phyloP scores from a whole-genome alignment of 2,888 invertebrate species.

The Diabrotica balteata region DNA sequence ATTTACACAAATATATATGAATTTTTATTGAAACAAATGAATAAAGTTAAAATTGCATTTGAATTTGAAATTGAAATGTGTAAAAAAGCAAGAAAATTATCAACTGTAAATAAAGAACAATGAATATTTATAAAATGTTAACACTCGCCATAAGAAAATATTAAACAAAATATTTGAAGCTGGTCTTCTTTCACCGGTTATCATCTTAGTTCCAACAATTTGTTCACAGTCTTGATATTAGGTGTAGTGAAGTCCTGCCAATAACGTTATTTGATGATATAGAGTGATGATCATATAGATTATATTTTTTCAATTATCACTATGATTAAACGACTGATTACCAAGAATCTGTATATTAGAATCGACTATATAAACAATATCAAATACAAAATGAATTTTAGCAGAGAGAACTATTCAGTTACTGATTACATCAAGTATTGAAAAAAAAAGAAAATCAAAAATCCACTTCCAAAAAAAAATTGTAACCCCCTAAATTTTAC shows the following conservation, averaged over 20 bases:
- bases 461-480: constrained; percentile 10
- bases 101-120: too few species aligned
- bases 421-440: constrained; percentile 26
- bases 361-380: constrained; percentile 14
- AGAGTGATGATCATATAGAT: constrained; percentile 9
- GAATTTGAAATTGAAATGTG: too few species aligned
- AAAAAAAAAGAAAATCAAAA: constrained; percentile 8
- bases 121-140: too few species aligned
- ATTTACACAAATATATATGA: too few species aligned
- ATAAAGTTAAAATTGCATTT: too few species aligned
- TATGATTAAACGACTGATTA: constrained; percentile 19
- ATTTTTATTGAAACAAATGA: too few species aligned
- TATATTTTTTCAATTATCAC: constrained; percentile 24
- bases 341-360: constrained; percentile 15
- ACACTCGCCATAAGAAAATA: too few species aligned
- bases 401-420: constrained; percentile 22
- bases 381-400: constrained; percentile 8
- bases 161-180: too few species aligned
- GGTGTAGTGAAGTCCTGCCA: not conserved
- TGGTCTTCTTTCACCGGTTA: too few species aligned
- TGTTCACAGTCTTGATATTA: constrained; percentile 1
- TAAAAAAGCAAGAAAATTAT: too few species aligned
- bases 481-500: constrained; percentile 42
- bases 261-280: constrained; percentile 3
- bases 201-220: not conserved